These are phyloP conservation scores for Cheumatopsyche charites DNA, from an alignment of 1,140 invertebrate genomes.

Conservation along the genomic window DNA sequence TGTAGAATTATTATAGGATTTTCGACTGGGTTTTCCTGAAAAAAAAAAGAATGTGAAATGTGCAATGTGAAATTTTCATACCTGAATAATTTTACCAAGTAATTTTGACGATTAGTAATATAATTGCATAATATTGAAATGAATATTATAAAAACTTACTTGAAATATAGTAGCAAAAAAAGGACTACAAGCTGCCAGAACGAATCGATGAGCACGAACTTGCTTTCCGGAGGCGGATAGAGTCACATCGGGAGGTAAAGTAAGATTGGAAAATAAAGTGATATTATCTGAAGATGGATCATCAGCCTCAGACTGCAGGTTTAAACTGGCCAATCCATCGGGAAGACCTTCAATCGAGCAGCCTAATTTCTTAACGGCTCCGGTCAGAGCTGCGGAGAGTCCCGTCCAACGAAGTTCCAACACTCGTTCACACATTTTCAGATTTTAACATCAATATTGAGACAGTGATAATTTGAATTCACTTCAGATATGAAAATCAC, in stretches of 20 bases:
- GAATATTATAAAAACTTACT: constrained; percentile 60
- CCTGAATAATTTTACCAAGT: too few relatives aligned
- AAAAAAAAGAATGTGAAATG: constrained; percentile 50
- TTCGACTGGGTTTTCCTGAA: constrained; percentile 69
- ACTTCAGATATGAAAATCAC: too few relatives aligned
- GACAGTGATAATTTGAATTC: too few relatives aligned
- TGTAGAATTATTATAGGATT: constrained; percentile 73
- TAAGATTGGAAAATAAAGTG: too few relatives aligned
- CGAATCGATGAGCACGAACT: constrained; percentile 74
- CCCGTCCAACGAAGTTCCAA: background rate
- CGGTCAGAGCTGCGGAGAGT: background rate
- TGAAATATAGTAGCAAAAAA: constrained; percentile 73
- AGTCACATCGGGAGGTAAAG: constrained; percentile 65
- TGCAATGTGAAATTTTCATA: too few relatives aligned
- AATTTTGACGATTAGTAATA: too few relatives aligned
- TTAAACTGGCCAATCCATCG: too few relatives aligned
- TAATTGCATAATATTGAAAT: too few relatives aligned
- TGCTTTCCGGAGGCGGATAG: constrained; percentile 71
- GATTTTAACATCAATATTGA: too few relatives aligned
- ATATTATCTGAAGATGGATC: too few relatives aligned
- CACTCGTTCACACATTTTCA: background rate
- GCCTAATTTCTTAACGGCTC: background rate
- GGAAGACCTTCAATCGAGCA: background rate
- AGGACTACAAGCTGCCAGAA: constrained; percentile 74
- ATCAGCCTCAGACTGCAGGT: too few relatives aligned